These are phyloP conservation scores for Phrynosoma platyrhinos DNA, from an alignment of 2,113 vertebrate genomes.

Conservation along the genomic window DNA sequence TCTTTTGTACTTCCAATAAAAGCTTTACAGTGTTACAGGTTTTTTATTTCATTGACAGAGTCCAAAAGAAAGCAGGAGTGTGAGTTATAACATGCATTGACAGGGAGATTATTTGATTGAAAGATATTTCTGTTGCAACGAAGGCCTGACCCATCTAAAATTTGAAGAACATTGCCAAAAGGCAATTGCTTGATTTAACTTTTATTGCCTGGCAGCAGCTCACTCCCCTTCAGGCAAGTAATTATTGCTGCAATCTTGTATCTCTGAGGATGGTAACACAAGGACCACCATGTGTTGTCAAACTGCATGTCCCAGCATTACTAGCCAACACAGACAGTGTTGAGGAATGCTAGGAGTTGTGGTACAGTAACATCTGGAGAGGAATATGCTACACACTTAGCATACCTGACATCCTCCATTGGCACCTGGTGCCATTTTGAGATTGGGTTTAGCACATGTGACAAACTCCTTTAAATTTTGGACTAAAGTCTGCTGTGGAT, in stretches of 20 bases:
- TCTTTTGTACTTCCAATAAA: slow-evolving; percentile 59
- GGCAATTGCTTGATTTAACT: slow-evolving; percentile 36
- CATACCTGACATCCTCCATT: too few relatives aligned
- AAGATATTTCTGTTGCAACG: slow-evolving; percentile 47
- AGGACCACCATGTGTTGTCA: neutral
- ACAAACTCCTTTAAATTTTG: too few relatives aligned
- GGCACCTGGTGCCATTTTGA: too few relatives aligned
- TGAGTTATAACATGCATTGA: slow-evolving; percentile 53
- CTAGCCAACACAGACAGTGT: too few relatives aligned
- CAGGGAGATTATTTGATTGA: slow-evolving; percentile 48
- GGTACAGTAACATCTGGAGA: too few relatives aligned
- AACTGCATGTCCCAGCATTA: too few relatives aligned
- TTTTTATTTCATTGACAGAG: slow-evolving; percentile 59
- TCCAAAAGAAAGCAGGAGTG: slow-evolving; percentile 46
- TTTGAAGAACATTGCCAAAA: slow-evolving; percentile 41
- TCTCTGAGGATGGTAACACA: neutral
- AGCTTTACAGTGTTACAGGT: neutral
- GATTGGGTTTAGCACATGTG: too few relatives aligned
- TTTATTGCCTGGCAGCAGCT: slow-evolving; percentile 14
- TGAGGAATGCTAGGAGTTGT: too few relatives aligned
- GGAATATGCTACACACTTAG: too few relatives aligned
- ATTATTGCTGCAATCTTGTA: neutral
- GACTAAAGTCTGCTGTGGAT: too few relatives aligned
- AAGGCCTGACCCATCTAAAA: slow-evolving; percentile 48
- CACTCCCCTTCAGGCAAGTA: neutral